phyloP scores from a whole-genome alignment of 2,888 invertebrate genomes.

The Dryobota labecula region DNA sequence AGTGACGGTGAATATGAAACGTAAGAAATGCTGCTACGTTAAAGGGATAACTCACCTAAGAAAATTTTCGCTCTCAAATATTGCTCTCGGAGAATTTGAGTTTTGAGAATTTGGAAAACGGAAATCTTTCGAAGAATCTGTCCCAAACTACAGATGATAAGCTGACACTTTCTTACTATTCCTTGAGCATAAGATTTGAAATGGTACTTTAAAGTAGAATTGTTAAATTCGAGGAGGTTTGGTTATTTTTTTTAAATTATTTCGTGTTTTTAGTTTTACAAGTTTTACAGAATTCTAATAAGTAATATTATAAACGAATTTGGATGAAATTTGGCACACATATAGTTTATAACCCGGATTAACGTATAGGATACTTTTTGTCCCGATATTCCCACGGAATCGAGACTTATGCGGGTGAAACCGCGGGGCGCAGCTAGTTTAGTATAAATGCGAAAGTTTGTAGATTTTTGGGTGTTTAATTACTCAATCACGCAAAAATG shows the following conservation, averaged over 20 bases:
- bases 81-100: slow-evolving; percentile 72
- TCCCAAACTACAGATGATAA: slow-evolving; percentile 52
- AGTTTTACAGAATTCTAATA: not conserved
- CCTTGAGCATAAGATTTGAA: slow-evolving; percentile 33
- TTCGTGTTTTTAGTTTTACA: slow-evolving; percentile 3
- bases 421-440: too few relatives aligned
- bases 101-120: slow-evolving; percentile 71
- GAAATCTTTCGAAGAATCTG: slow-evolving; percentile 61
- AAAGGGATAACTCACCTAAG: slow-evolving; percentile 74
- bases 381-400: too few relatives aligned
- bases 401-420: too few relatives aligned
- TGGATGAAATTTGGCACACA: too few relatives aligned
- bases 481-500: too few relatives aligned
- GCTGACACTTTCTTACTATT: slow-evolving; percentile 53
- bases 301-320: too few relatives aligned
- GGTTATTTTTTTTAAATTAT: too few relatives aligned
- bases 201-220: slow-evolving; percentile 18
- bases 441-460: too few relatives aligned
- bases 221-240: slow-evolving; percentile 11
- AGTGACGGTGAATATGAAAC: slow-evolving; percentile 70
- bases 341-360: too few relatives aligned
- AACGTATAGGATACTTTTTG: too few relatives aligned
- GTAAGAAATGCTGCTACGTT: slow-evolving; percentile 72
- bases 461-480: too few relatives aligned
- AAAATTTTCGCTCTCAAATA: slow-evolving; percentile 73